Evolutionary conservation across 2,797 vertebrate genomes (phyloP), one percentile per base, ranked within the genome.

Genomic region (Halcyon chelicuti): DNA sequence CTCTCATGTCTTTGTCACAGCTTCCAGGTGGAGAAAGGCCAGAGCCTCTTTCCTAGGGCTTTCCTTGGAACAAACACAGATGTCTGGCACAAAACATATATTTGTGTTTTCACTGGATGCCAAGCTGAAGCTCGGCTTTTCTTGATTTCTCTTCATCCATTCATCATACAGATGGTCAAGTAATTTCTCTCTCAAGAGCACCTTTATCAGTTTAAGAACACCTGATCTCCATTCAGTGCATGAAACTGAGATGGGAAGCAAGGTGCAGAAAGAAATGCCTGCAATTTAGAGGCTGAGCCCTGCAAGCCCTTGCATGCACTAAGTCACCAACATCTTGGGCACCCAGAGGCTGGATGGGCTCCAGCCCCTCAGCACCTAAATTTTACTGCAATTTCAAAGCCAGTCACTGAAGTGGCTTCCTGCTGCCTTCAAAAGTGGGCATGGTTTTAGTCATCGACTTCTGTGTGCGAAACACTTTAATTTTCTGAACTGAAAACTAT

Each of bases 11-110:
- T 93, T 79, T 96, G 91, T 92, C 55, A 75, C n/a, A 81, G 72
- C 60, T 83, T 96, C 66, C 90, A 96, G 71, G 86, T 79, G 87
- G 91, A 94, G 93, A 89, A 93, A 94, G 75, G 86, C 83, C 49
- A 94, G 49, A 86, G 15, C 8, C 44, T 83, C 51, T 71, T 89
- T 93, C 84, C 86, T 86, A 80, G 58, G 66, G 79, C 82, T 96
- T 62, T 95, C 15, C 93, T 80, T 76, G 92, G 79, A 93, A 82
- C 52, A 95, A 82, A 82, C 71, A 95, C 58, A 89, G 90, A 74
- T 90, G 72, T 77, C 87, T 94, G 93, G 49, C 44, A 87, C n/a
- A 39, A 79, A 79, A 80, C 6, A 42, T 39, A 21, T 49, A 26
- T 65, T 67, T 71, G 28, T 47, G 63, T 85, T 95, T 88, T 84